Conservation (phyloP, 1,140 invertebrate species). For the Lepidostoma basale region DNA sequence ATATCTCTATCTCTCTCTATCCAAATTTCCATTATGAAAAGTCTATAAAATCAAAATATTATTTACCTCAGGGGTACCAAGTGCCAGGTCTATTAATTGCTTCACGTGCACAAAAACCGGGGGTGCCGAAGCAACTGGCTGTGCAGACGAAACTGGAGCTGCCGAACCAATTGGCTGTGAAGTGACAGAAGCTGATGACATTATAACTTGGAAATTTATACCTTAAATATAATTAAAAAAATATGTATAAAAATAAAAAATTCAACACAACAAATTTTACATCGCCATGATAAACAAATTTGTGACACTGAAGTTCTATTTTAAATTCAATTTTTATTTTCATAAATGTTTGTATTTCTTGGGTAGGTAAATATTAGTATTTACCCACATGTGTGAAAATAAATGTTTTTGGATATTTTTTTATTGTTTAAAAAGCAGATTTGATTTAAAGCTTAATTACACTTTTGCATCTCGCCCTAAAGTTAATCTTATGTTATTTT, state of each 20-base stretch:
- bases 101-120: background rate
- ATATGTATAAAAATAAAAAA: background rate
- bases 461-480: too few relatives aligned
- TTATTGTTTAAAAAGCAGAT: too few relatives aligned
- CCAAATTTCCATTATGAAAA: too few relatives aligned
- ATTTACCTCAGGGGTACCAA: conserved; percentile 50
- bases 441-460: too few relatives aligned
- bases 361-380: too few relatives aligned
- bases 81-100: conserved; percentile 48
- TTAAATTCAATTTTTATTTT: background rate
- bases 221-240: background rate
- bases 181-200: background rate
- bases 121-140: background rate
- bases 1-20: too few relatives aligned
- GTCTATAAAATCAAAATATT: too few relatives aligned
- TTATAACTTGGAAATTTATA: background rate
- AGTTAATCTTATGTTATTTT: too few relatives aligned
- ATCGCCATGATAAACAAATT: background rate
- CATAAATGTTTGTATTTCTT: background rate
- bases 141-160: conserved; percentile 10
- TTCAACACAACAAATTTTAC: background rate
- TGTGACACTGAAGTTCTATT: background rate
- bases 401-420: too few relatives aligned
- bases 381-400: too few relatives aligned
- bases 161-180: background rate